A percentile compares a stretch with the other conserved stretches of the same genome.
Conservation (phyloP, 2,113 vertebrate species). For the Neogobius melanostomus region DNA sequence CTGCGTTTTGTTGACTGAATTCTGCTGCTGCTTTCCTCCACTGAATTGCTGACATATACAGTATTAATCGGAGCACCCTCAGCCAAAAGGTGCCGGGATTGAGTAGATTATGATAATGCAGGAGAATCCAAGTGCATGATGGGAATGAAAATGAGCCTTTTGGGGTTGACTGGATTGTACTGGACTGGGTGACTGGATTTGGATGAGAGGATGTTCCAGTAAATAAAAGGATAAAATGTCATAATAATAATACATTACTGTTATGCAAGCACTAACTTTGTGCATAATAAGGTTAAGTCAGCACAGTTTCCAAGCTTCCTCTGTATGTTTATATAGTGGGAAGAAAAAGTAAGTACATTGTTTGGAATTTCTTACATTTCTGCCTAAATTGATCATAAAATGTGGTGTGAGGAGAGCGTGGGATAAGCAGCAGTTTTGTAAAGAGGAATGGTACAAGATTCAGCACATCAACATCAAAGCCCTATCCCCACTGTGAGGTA, state of each 20-base stretch:
- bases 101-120: slow-evolving; percentile 37
- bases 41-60: background rate
- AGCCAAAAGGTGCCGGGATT: background rate
- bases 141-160: slow-evolving; percentile 24
- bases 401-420: too few species aligned
- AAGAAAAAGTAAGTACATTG: too few species aligned
- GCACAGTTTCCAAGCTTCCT: too few species aligned
- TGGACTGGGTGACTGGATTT: slow-evolving; percentile 32
- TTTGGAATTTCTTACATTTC: too few species aligned
- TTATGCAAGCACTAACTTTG: background rate
- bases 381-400: too few species aligned
- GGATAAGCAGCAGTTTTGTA: too few species aligned
- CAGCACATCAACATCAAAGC: too few species aligned
- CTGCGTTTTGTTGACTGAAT: background rate
- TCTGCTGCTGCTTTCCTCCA: background rate
- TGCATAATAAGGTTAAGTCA: background rate
- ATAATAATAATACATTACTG: too few species aligned
- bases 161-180: slow-evolving; percentile 3
- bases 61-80: background rate
- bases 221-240: too few species aligned
- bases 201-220: background rate
- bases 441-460: too few species aligned
- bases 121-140: slow-evolving; percentile 46
- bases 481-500: too few species aligned
- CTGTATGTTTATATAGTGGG: too few species aligned